phyloP scores from a whole-genome alignment of 2,797 vertebrate genomes.

The Chloroceryle inda region DNA sequence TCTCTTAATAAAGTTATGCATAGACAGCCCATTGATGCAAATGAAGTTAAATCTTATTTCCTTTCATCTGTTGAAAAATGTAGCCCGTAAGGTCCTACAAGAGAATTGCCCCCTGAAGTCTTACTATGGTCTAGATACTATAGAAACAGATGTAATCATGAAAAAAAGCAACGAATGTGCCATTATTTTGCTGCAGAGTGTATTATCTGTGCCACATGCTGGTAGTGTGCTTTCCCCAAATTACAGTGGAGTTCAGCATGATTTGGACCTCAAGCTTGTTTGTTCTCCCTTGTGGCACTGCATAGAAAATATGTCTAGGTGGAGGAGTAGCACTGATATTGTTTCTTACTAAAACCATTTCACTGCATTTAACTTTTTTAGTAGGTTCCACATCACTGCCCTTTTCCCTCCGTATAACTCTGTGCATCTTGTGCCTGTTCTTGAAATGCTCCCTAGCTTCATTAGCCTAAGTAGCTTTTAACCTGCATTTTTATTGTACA shows the following conservation, averaged over 20 bases:
- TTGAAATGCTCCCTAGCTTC: background rate
- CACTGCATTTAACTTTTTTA: background rate
- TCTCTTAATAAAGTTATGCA: background rate
- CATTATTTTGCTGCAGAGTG: background rate
- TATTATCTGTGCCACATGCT: accelerated
- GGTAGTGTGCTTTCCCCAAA: background rate
- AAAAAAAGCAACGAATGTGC: background rate
- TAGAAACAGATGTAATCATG: background rate
- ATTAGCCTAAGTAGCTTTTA: background rate
- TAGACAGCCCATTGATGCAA: accelerated
- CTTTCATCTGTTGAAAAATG: background rate
- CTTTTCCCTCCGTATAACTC: background rate
- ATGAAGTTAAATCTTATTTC: background rate
- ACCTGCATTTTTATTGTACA: background rate
- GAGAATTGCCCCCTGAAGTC: background rate
- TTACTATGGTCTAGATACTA: background rate
- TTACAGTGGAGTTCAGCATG: accelerated
- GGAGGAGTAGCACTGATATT: background rate
- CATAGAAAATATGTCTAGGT: background rate
- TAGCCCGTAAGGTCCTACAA: accelerated
- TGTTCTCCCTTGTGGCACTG: background rate
- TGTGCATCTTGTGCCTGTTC: background rate
- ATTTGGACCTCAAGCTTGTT: background rate
- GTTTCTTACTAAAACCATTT: background rate
- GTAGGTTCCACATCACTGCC: background rate